Conservation (phyloP, 2,888 invertebrate genomes). For the Acanthosepion lycidas region DNA sequence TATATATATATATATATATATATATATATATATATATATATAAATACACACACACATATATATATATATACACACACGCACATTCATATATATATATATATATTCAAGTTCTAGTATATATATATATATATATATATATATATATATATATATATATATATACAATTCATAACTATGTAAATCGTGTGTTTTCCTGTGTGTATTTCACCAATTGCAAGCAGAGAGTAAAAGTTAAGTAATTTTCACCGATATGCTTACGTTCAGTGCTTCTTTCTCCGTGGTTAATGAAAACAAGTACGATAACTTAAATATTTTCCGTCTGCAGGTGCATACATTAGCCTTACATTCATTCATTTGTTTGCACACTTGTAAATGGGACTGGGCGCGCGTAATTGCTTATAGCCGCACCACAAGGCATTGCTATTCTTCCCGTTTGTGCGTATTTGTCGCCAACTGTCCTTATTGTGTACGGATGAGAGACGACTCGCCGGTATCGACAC, state of each 20-base stretch:
- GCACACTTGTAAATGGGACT: background rate
- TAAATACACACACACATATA: too few species aligned
- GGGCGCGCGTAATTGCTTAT: background rate
- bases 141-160: too few species aligned
- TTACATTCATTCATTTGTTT: background rate
- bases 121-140: too few species aligned
- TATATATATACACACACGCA: too few species aligned
- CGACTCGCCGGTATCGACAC: background rate
- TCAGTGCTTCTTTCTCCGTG: background rate
- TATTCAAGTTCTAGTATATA: too few species aligned
- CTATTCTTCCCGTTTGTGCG: background rate
- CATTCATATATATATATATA: too few species aligned
- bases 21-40: too few species aligned
- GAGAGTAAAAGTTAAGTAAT: background rate
- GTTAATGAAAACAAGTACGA: background rate
- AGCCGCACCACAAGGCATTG: background rate
- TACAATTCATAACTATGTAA: too few species aligned
- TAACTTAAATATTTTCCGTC: background rate
- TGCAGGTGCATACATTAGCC: background rate
- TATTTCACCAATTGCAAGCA: background rate
- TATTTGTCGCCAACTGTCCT: background rate
- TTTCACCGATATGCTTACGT: background rate
- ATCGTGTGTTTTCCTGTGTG: background rate
- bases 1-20: too few species aligned
- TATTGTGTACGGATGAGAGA: constrained; percentile 16